Evolutionary conservation across 2,113 vertebrate genomes (phyloP).

Genomic region (Oreochromis niloticus): DNA sequence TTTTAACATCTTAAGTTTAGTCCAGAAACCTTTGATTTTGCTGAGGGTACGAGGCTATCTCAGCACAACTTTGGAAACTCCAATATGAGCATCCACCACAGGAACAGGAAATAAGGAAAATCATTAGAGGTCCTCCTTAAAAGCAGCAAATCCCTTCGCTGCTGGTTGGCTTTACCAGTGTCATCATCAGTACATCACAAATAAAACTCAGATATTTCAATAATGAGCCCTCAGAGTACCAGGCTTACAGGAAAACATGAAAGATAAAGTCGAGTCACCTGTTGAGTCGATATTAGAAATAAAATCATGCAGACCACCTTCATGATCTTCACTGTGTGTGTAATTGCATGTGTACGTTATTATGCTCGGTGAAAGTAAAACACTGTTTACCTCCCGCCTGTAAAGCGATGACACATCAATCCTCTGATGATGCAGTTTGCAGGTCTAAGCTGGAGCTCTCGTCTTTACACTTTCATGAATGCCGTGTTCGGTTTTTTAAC

Average conservation of each 20-base stretch:
- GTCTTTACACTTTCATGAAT: neutral
- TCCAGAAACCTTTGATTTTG: neutral
- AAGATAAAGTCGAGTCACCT: neutral
- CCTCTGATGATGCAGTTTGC: neutral
- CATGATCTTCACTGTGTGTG: neutral
- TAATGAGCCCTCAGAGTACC: neutral
- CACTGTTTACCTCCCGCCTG: neutral
- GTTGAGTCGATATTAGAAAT: neutral
- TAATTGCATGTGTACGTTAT: neutral
- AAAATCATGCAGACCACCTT: neutral
- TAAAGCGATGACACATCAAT: neutral
- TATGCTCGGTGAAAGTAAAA: neutral
- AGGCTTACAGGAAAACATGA: neutral
- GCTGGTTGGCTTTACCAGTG: neutral
- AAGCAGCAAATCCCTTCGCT: neutral
- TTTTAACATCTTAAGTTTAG: neutral
- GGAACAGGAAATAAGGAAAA: neutral
- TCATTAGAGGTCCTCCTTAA: neutral
- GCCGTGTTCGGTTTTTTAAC: neutral
- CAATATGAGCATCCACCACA: neutral
- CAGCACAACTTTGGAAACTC: neutral
- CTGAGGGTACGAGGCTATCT: neutral
- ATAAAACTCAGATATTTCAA: neutral
- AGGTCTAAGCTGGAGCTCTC: neutral
- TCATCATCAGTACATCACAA: neutral